These are phyloP conservation scores for Chrysotoxum bicinctum DNA, from an alignment of 2,888 invertebrate genomes.

Conservation along the genomic window DNA sequence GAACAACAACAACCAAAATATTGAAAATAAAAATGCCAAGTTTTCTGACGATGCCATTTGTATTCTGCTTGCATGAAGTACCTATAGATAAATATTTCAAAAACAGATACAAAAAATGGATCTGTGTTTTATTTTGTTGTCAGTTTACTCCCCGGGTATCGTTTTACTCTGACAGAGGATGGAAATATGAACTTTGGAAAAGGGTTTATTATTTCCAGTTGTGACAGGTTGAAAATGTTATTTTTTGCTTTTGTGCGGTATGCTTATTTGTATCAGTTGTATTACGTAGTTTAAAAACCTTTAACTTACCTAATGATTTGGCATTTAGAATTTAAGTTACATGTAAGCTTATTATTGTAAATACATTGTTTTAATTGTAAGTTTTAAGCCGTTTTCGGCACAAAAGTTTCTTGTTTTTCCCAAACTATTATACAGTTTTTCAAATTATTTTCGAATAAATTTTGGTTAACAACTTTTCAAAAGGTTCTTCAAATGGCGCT, in stretches of 20 bases:
- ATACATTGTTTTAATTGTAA: too few relatives aligned
- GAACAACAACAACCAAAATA: neutral
- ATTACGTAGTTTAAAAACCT: too few relatives aligned
- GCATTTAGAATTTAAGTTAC: too few relatives aligned
- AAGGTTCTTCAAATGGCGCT: too few relatives aligned
- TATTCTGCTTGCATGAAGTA: neutral
- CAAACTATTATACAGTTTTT: too few relatives aligned
- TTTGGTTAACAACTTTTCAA: too few relatives aligned
- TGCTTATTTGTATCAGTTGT: neutral
- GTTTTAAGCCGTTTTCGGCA: too few relatives aligned
- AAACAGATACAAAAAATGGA: neutral
- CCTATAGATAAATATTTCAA: neutral
- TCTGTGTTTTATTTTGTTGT: slow-evolving; percentile 4
- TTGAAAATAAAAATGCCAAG: neutral
- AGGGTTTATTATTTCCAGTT: slow-evolving; percentile 5
- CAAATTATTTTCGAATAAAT: too few relatives aligned
- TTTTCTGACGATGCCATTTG: neutral
- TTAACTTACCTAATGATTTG: too few relatives aligned
- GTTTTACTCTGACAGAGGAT: neutral
- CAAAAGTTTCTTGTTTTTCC: too few relatives aligned
- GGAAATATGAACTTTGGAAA: neutral
- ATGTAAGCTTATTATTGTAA: too few relatives aligned
- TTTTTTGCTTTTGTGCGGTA: neutral
- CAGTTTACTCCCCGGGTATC: neutral
- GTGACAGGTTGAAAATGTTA: slow-evolving; percentile 1